Evolutionary conservation across 2,113 vertebrate species (phyloP), one percentile per base, ranked within the genome.

Genomic region (Perognathus longimembris): DNA sequence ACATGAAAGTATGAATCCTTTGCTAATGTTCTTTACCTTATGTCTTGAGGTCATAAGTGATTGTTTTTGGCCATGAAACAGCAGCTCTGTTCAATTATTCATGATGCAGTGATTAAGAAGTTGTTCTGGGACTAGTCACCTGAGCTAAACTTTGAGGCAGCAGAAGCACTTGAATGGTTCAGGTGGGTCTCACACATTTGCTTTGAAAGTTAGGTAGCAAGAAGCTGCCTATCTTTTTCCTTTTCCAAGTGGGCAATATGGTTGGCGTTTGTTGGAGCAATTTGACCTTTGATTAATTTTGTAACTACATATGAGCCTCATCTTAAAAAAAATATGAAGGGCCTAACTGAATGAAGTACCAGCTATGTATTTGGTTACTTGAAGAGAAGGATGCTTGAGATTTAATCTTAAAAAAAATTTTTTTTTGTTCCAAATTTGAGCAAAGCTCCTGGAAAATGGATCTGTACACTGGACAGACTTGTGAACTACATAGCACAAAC

Each of bases 241-340:
- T 91, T 92, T 69, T 80, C 17, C 1, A 45, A 85, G 38, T 20
- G 22, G 28, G 32, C 61, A 89, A 14, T 76, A 26, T 57, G 9
- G 10, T 77, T 76, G n/a, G 45, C 57, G 32, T 86, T 7, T 79
- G 2, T 89, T 54, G 50, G 50, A 54, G 50, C 50, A 54, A 15
- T 54, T 18, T 77, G 34, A 70, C 24, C 88, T 83, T 88, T 45
- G 50, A 67, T 69, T 10, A 45, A 5, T 91, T 83, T 45, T 6
- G 3, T 86, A 57, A 88, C 63, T 91, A 10, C 75, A 22, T 93
- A 26, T 89, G 77, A 89, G 40, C 21, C 17, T 89, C 22, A 45
- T 34, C 8, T 61, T 70, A 40, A 81, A 34, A 32, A 61, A 61
- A 59, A 59, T 42, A 81, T 67, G 22, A 88, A 7, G n/a, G 17